phyloP scores from a whole-genome alignment of 2,113 vertebrate species.

The Xenopus laevis region DNA sequence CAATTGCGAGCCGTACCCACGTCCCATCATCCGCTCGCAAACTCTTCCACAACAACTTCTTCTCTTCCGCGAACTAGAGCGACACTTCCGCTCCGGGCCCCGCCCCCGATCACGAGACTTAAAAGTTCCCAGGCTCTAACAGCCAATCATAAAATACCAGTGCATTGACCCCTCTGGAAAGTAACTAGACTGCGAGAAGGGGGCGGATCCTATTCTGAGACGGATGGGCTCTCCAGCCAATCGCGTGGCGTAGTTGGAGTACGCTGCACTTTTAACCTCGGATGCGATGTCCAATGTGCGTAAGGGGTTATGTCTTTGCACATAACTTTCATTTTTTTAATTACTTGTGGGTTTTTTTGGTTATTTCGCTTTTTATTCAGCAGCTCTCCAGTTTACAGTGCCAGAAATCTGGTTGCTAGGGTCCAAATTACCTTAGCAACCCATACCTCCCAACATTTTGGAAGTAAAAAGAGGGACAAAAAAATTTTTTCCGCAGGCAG shows the following conservation, averaged over 20 bases:
- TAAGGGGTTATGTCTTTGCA: constrained; percentile 5
- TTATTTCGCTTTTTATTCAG: too few species aligned
- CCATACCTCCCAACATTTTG: too few species aligned
- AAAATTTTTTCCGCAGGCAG: too few species aligned
- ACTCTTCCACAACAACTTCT: constrained; percentile 34
- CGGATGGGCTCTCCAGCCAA: neutral
- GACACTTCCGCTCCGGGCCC: constrained; percentile 23
- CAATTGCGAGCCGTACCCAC: neutral
- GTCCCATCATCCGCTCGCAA: neutral
- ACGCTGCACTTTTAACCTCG: neutral
- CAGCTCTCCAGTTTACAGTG: too few species aligned
- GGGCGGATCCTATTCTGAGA: neutral
- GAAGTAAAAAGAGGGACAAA: too few species aligned
- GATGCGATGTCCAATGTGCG: neutral
- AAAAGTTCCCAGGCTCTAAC: constrained; percentile 10
- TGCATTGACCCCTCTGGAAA: constrained; percentile 26
- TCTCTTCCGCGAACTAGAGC: constrained; percentile 33
- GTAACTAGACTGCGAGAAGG: neutral
- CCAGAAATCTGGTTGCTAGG: too few species aligned
- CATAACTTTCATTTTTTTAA: too few species aligned
- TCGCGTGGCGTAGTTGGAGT: neutral
- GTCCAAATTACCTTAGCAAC: too few species aligned
- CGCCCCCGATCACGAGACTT: constrained; percentile 8
- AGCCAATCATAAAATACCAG: constrained; percentile 35
- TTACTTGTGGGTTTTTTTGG: too few species aligned